Evolutionary conservation across 1,140 invertebrate species (phyloP).

Genomic region (Zeugodacus cucurbitae): DNA sequence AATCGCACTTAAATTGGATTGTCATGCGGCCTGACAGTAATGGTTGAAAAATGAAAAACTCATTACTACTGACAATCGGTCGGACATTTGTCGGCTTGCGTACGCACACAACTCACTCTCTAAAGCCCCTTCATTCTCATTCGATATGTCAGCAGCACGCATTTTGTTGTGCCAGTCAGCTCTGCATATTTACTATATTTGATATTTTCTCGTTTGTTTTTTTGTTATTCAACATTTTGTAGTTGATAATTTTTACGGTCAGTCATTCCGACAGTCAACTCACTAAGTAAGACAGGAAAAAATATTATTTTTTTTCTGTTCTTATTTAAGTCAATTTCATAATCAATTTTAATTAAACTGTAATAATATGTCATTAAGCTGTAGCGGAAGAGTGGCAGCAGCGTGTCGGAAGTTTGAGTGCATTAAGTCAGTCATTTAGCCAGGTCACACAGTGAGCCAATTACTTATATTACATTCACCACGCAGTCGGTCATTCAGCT

Average conservation of each 20-base stretch:
- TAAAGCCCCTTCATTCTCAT: background rate
- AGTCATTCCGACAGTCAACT: background rate
- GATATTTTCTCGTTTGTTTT: background rate
- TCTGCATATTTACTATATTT: slow-evolving; percentile 16
- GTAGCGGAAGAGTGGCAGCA: slow-evolving; percentile 27
- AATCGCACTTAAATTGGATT: slow-evolving; percentile 42
- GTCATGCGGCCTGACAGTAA: slow-evolving; percentile 39
- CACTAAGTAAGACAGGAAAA: background rate
- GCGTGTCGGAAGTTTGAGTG: slow-evolving; percentile 31
- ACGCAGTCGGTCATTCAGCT: background rate
- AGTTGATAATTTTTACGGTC: slow-evolving; percentile 9
- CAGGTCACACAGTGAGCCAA: slow-evolving; percentile 32
- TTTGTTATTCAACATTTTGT: background rate
- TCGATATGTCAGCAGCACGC: background rate
- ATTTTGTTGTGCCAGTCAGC: slow-evolving; percentile 17
- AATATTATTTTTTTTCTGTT: background rate
- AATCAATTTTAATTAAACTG: slow-evolving; percentile 38
- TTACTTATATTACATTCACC: background rate
- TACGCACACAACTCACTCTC: background rate
- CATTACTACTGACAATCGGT: slow-evolving; percentile 35
- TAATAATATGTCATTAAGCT: slow-evolving; percentile 36
- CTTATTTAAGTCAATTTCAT: slow-evolving; percentile 2
- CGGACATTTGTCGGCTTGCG: background rate
- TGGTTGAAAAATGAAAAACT: slow-evolving; percentile 39
- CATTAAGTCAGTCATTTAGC: slow-evolving; percentile 33